phyloP scores from a whole-genome alignment of 2,797 vertebrate genomes.

The Oreochromis grahami region DNA sequence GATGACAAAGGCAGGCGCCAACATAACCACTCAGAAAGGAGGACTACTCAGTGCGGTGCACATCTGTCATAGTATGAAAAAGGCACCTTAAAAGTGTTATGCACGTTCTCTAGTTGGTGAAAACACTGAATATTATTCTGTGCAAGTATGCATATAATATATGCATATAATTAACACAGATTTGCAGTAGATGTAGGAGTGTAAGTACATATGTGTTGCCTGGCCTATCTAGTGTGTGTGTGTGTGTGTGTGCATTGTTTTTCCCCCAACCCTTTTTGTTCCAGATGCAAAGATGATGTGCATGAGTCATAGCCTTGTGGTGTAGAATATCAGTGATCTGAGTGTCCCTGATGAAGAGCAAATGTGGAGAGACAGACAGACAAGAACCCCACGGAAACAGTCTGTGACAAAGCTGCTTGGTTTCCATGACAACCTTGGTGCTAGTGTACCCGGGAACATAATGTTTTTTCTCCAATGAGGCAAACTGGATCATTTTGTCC shows the following conservation, averaged over 20 bases:
- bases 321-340: slow-evolving; percentile 62
- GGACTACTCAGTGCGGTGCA: neutral
- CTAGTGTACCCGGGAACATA: slow-evolving; percentile 50
- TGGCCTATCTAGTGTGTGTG: neutral
- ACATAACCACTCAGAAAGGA: slow-evolving; percentile 11
- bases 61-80: slow-evolving; percentile 11
- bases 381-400: slow-evolving; percentile 42
- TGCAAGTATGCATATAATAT: neutral
- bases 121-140: neutral
- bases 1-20: slow-evolving; percentile 20
- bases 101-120: neutral
- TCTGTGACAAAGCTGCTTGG: slow-evolving; percentile 61
- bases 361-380: slow-evolving; percentile 50
- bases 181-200: neutral
- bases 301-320: slow-evolving; percentile 62
- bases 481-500: slow-evolving; percentile 69
- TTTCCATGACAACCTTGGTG: slow-evolving; percentile 71
- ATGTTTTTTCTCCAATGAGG: slow-evolving; percentile 65
- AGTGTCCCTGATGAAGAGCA: slow-evolving; percentile 58
- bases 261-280: slow-evolving; percentile 21
- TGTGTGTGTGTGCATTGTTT: neutral
- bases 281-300: slow-evolving; percentile 42
- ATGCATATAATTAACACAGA: neutral
- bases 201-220: neutral
- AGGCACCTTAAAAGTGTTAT: neutral